Base-by-base conservation (phyloP, 2,888 invertebrate genomes). In the Papilio gigon region DNA sequence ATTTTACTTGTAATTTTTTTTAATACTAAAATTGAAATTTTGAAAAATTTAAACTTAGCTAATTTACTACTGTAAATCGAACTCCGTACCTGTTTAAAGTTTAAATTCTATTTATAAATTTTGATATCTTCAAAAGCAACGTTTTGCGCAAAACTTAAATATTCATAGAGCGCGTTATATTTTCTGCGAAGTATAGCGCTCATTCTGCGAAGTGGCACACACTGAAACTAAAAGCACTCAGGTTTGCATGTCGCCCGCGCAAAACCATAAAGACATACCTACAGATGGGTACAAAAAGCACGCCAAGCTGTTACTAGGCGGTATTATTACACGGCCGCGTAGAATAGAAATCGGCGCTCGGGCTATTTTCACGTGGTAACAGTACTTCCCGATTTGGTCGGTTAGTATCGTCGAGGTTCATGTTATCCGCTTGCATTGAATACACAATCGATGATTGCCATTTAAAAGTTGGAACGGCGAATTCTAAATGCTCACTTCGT, bases 191-290 rank as follows among this genome's bases (percentile, higher is more conserved):
- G 60, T 61, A 37, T 63, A 69, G 71, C 68, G 67, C 67, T 66
- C 65, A 72, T 73, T 72, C 71, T 67, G 65, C 63, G 70, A 70
- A 72, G 71, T 71, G 70, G 71, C 69, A 63, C 70, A 68, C 71
- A 70, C 68, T 73, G 71, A 73, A 72, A 73, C 77, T 74, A 78
- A 77, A 75, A 73, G 47, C 74, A 76, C 77, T 76, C 75, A 73
- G 77, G 77, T 71, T 77, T 72, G 78, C 77, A 72, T 80, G 80
- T 78, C 80, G 79, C 79, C 78, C 73, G 78, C 76, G 72, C 76
- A 71, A 70, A 74, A 73, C 75, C 78, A 74, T 75, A 80, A 77
- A 77, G 76, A 78, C 68, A 69, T 71, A 65, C 65, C 71, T 68
- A 71, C 27, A 69, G 53, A 56, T 56, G 27, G 50, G 27, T 53